Evolutionary conservation across 2,113 vertebrate genomes (phyloP).

Genomic region (Petroica traversi): DNA sequence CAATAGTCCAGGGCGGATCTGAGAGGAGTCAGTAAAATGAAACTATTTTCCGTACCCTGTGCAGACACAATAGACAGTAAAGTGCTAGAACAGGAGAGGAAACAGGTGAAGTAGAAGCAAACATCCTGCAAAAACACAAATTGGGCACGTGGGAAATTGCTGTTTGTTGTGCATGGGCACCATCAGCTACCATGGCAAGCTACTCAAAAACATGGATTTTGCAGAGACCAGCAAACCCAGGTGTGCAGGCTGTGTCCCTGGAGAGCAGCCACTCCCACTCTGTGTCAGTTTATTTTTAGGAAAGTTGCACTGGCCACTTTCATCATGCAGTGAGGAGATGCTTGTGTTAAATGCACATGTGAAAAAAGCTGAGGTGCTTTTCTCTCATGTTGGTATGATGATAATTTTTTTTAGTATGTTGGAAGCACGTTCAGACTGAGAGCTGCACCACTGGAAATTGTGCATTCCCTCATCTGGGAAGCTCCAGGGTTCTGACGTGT

Average conservation of each 20-base stretch:
- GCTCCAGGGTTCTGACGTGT: background rate
- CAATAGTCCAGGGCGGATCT: constrained; percentile 28
- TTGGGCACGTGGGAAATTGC: background rate
- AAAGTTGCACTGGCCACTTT: background rate
- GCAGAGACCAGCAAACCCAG: background rate
- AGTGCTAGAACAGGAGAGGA: background rate
- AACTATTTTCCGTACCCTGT: background rate
- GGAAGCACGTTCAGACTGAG: background rate
- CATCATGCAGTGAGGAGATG: background rate
- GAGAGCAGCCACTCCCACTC: rapidly evolving
- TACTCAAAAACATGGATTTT: background rate
- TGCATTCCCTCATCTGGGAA: background rate
- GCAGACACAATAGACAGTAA: background rate
- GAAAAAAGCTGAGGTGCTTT: background rate
- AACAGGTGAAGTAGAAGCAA: background rate
- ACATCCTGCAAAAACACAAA: background rate
- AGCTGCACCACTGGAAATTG: background rate
- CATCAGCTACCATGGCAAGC: background rate
- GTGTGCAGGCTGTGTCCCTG: background rate
- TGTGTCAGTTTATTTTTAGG: background rate
- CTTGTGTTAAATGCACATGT: rapidly evolving
- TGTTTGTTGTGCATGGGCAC: background rate
- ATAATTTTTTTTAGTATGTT: background rate
- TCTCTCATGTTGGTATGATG: background rate
- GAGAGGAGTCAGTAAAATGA: constrained; percentile 56